Evolutionary conservation across 2,113 vertebrate genomes (phyloP).

Genomic region (Zingel zingel): DNA sequence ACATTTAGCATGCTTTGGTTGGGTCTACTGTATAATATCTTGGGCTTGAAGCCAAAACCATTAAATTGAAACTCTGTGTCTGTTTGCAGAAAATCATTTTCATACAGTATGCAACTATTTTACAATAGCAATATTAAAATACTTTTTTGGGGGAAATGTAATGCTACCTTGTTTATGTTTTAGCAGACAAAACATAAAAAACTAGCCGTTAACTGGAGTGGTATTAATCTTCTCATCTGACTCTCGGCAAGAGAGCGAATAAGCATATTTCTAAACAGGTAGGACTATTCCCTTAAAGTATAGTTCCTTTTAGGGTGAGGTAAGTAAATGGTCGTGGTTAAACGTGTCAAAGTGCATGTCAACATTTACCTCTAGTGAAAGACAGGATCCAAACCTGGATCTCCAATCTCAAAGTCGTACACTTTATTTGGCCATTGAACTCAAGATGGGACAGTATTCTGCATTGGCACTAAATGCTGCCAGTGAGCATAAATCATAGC

Average conservation of each 20-base stretch:
- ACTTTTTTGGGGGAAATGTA: neutral
- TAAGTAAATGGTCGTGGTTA: neutral
- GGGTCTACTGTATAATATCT: neutral
- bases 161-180: neutral
- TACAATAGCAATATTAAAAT: neutral
- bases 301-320: neutral
- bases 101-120: neutral
- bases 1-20: slow-evolving; percentile 3
- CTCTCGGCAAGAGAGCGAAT: neutral
- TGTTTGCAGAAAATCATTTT: neutral
- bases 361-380: neutral
- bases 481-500: neutral
- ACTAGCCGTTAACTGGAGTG: neutral
- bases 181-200: neutral
- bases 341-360: neutral
- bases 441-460: neutral
- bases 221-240: neutral
- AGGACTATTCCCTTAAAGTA: neutral
- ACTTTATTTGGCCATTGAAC: neutral
- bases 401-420: neutral
- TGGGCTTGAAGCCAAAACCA: neutral
- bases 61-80: slow-evolving; percentile 1
- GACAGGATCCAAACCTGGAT: neutral
- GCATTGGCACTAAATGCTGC: neutral
- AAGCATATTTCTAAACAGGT: neutral